A percentile compares a stretch with the other conserved stretches of the same genome.
These are phyloP conservation scores for Pseudochromis fuscus DNA, from an alignment of 2,797 vertebrate genomes.

Conservation along the genomic window DNA sequence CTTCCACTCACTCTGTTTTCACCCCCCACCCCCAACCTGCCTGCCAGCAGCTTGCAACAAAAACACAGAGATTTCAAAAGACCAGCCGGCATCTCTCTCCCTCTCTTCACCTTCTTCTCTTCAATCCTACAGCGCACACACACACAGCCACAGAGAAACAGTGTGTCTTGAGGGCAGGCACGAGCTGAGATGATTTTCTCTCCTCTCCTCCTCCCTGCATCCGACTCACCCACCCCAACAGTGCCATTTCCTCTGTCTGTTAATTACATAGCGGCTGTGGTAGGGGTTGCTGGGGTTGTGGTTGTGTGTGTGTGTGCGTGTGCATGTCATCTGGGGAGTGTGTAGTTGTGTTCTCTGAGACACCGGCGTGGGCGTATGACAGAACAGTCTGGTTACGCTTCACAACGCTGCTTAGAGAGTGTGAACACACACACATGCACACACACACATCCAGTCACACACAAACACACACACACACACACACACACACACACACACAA, in stretches of 20 bases:
- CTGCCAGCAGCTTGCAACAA: slow-evolving; percentile 77
- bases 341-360: slow-evolving; percentile 77
- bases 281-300: slow-evolving; percentile 62
- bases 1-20: slow-evolving; percentile 39
- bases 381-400: slow-evolving; percentile 82
- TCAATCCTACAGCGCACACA: slow-evolving; percentile 45
- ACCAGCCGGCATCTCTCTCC: slow-evolving; percentile 72
- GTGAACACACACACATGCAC: slow-evolving; percentile 69
- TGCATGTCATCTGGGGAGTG: slow-evolving; percentile 70
- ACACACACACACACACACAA: slow-evolving; percentile 61
- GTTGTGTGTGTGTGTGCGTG: slow-evolving; percentile 34
- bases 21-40: slow-evolving; percentile 47
- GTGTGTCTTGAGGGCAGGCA: slow-evolving; percentile 77
- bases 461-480: slow-evolving; percentile 60
- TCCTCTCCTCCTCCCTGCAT: slow-evolving; percentile 64
- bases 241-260: slow-evolving; percentile 75
- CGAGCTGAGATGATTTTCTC: slow-evolving; percentile 72
- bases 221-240: slow-evolving; percentile 68
- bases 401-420: slow-evolving; percentile 74
- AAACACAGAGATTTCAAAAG: slow-evolving; percentile 79
- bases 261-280: slow-evolving; percentile 78
- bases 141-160: slow-evolving; percentile 53
- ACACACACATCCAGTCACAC: slow-evolving; percentile 37
- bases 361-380: slow-evolving; percentile 79
- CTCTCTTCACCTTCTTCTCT: slow-evolving; percentile 69